Evolutionary conservation across 1,140 invertebrate species (phyloP), one percentile per base, ranked within the genome.

Genomic region (Drosophila pachea): DNA sequence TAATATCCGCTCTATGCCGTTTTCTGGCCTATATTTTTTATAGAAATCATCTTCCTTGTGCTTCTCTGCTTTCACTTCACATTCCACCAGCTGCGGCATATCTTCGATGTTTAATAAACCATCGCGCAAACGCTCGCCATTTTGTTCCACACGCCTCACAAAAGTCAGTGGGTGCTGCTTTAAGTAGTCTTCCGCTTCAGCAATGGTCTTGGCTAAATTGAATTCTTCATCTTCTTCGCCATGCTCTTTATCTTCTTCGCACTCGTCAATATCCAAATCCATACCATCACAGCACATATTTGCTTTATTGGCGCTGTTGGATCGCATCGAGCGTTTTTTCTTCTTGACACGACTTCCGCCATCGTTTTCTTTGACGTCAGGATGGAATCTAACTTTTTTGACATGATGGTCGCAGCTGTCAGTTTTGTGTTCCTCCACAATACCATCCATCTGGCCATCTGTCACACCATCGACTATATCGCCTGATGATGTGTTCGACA

Each of bases 161-260:
- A 88, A 88, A 5, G 86, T 88, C n/a, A 88, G 53, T 36, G 86
- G 86, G 61, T 88, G 86, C 33, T 83, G 71, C 47, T 83, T 88
- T 48, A 88, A 78, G 52, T 88, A 88, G 56, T 86, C 86, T 33
- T 86, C 73, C 59, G 86, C 86, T 40, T 88, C 86, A 43, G 78
- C 86, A 40, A 87, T 86, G n/a, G 79, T 87, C 52, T 76, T 86
- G 16, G 69, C 86, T 52, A 86, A 49, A 52, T 83, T 74, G 29
- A 88, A 86, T 49, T 69, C 75, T 38, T 86, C 86, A 16, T 55
- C 35, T 5, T 55, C 53, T 4, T 52, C 52, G 6, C 47, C 74
- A 0, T 60, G 49, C 2, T 55, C 64, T 7, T 59, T 42, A 0
- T 73, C 73, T 0, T 86, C 64, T 1, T 69, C 74, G n/a, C 74